Percentiles rank a stretch among this genome's conserved stretches.
Evolutionary conservation across 2,113 vertebrate genomes (phyloP).

Genomic region (Pygoscelis antarcticus): DNA sequence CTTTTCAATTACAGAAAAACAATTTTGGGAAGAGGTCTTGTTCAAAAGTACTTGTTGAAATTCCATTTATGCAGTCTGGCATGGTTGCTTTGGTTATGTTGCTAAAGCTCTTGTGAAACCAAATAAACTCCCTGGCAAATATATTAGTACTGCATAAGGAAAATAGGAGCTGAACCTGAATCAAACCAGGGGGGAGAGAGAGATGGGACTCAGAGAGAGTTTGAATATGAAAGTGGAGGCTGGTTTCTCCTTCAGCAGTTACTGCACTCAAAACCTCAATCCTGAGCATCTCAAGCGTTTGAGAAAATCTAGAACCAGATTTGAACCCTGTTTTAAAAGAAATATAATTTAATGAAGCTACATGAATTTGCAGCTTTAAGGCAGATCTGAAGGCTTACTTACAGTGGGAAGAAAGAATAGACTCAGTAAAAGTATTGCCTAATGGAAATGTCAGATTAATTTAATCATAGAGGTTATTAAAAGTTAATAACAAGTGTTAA

Average conservation of each 20-base stretch:
- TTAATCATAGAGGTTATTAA: slow-evolving; percentile 27
- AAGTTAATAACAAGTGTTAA: background rate
- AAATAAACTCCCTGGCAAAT: background rate
- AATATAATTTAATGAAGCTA: background rate
- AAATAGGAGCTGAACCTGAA: background rate
- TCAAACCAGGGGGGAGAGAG: background rate
- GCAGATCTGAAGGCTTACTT: background rate
- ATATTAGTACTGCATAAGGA: background rate
- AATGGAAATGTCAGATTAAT: slow-evolving; percentile 42
- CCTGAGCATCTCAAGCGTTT: background rate
- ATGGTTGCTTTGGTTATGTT: slow-evolving; percentile 45
- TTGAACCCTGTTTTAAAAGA: background rate
- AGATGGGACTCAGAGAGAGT: background rate
- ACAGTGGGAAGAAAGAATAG: slow-evolving; percentile 9
- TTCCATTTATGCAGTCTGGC: slow-evolving; percentile 55
- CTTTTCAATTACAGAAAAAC: slow-evolving; percentile 69
- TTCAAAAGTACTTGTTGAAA: slow-evolving; percentile 61
- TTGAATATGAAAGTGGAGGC: background rate
- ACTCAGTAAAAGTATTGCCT: background rate
- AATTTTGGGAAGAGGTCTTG: slow-evolving; percentile 61
- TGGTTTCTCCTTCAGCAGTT: slow-evolving; percentile 12
- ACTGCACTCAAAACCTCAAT: background rate
- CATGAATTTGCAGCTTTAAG: slow-evolving; percentile 17
- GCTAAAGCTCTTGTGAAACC: slow-evolving; percentile 25
- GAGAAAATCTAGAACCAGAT: background rate